These are phyloP conservation scores for Sebastes oblongus DNA, from an alignment of 2,797 vertebrate genomes.

Conservation along the genomic window DNA sequence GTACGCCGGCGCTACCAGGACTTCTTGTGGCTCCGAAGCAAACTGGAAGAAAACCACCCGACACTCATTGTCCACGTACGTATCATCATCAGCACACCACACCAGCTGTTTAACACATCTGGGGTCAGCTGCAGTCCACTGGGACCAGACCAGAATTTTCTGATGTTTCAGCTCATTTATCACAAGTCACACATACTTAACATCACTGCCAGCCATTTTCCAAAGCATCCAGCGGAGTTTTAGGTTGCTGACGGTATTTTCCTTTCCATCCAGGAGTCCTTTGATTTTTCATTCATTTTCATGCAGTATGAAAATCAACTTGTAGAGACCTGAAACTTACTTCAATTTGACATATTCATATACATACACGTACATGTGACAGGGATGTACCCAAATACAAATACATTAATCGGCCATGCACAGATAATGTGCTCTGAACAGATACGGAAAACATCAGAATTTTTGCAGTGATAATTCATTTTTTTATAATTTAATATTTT, in stretches of 20 bases:
- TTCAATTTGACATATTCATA: too few relatives aligned
- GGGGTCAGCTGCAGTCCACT: background rate
- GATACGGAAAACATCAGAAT: too few relatives aligned
- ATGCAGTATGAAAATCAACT: background rate
- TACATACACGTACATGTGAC: background rate
- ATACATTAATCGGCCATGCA: too few relatives aligned
- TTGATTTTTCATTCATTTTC: background rate
- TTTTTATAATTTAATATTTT: too few relatives aligned
- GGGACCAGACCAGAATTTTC: too few relatives aligned
- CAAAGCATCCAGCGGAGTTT: background rate
- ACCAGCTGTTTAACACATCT: background rate
- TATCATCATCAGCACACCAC: slow-evolving; percentile 12
- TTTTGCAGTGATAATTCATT: too few relatives aligned
- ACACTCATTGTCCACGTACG: slow-evolving; percentile 94
- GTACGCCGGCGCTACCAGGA: slow-evolving; percentile 96
- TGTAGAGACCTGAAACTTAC: background rate
- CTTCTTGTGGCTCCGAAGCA: slow-evolving; percentile 93
- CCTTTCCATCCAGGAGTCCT: background rate
- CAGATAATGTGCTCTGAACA: too few relatives aligned
- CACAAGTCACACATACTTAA: background rate
- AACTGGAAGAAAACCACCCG: slow-evolving; percentile 91
- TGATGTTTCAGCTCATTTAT: background rate
- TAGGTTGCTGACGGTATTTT: background rate
- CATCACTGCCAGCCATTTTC: background rate
- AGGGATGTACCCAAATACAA: too few relatives aligned